Percentiles rank a stretch among this genome's conserved stretches.
Conservation (phyloP, 2,797 vertebrate genomes). For the Anguilla megastoma region DNA sequence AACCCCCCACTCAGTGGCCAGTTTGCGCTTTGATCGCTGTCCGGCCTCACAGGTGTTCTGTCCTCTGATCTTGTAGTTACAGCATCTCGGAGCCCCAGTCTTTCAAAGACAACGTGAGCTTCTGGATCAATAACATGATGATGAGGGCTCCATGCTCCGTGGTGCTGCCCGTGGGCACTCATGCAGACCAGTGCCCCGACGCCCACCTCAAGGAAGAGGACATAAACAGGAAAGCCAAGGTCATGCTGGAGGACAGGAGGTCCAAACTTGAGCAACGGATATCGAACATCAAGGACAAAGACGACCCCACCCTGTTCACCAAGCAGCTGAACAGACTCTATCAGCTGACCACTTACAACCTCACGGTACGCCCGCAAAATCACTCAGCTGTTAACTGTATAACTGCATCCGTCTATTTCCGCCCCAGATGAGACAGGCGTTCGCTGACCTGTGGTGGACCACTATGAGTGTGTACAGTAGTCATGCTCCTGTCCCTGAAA, state of each 20-base stretch:
- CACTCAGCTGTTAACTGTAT: conserved; percentile 31
- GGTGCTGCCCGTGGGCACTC: conserved; percentile 73
- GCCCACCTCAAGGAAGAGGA: conserved; percentile 62
- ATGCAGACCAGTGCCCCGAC: conserved; percentile 68
- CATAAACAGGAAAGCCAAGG: conserved; percentile 59
- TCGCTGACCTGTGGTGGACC: no score
- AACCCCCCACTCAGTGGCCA: no score
- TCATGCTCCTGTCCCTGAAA: no score
- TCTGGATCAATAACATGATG: conserved; percentile 76
- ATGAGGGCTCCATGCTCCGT: conserved; percentile 72
- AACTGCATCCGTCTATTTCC: neutral
- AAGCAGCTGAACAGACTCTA: conserved; percentile 69
- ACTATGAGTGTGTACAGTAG: no score
- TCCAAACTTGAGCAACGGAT: conserved; percentile 61
- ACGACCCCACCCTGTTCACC: conserved; percentile 53
- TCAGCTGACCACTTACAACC: conserved; percentile 57
- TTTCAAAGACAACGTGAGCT: conserved; percentile 69
- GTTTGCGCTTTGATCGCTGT: no score
- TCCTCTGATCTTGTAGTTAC: conserved; percentile 52
- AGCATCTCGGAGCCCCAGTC: conserved; percentile 45
- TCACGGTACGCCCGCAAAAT: conserved; percentile 50
- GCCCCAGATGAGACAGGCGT: no score
- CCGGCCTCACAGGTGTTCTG: neutral
- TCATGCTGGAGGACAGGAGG: conserved; percentile 61
- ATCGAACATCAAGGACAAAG: conserved; percentile 59